Evolutionary conservation across 2,888 invertebrate genomes (phyloP).

Genomic region (Romanomermis culicivorax): DNA sequence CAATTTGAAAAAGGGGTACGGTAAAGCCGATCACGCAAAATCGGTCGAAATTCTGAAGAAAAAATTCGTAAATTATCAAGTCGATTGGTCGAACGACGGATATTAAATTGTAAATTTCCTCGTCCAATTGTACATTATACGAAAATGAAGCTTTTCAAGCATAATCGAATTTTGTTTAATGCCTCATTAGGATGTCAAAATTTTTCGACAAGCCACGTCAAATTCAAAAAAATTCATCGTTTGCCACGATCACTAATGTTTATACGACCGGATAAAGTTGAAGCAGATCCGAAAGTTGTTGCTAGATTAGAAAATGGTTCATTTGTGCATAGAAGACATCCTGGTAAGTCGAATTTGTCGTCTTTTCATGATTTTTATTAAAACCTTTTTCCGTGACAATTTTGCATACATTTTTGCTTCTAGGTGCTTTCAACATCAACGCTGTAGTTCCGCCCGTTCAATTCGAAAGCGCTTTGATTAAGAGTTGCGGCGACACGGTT

Average conservation of each 20-base stretch:
- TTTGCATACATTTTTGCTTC: too few species aligned
- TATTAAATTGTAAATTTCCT: conserved; percentile 41
- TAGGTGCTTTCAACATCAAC: too few species aligned
- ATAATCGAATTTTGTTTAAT: too few species aligned
- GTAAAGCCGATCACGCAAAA: conserved; percentile 64
- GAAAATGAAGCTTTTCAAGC: too few species aligned
- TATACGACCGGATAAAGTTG: background rate
- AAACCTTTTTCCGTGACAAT: too few species aligned
- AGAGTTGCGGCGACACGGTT: background rate
- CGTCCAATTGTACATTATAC: too few species aligned
- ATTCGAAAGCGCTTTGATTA: background rate
- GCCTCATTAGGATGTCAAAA: too few species aligned
- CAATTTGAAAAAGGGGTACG: conserved; percentile 41
- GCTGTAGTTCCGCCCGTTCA: background rate
- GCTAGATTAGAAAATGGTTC: background rate
- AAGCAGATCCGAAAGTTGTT: background rate
- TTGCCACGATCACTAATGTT: background rate
- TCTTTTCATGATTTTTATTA: too few species aligned
- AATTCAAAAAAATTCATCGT: background rate
- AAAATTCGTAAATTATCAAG: conserved; percentile 48
- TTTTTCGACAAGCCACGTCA: too few species aligned
- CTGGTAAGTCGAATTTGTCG: background rate
- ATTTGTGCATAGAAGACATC: background rate
- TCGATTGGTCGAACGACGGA: conserved; percentile 64
- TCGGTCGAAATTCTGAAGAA: conserved; percentile 52